A percentile compares a stretch with the other conserved stretches of the same genome.
Conservation (phyloP, 2,888 invertebrate genomes). For the Tyria jacobaeae region DNA sequence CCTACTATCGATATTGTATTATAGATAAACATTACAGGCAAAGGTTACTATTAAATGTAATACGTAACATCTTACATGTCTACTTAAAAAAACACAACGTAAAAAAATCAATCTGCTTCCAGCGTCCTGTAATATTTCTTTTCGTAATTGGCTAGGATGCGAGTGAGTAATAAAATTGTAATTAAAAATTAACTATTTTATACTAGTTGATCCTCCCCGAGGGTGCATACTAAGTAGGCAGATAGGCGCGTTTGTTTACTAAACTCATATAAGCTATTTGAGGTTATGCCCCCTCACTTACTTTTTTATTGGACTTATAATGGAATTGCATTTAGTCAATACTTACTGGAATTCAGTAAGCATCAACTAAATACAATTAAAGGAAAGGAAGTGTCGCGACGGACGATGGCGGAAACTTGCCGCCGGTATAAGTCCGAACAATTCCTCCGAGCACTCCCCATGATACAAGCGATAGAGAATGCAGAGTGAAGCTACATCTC, state of each 20-base stretch:
- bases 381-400: too few species aligned
- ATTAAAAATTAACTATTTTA: constrained; percentile 86
- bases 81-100: constrained; percentile 30
- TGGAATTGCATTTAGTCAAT: constrained; percentile 50
- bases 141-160: constrained; percentile 82
- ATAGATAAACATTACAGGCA: too few species aligned
- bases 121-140: constrained; percentile 72
- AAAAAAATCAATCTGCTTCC: constrained; percentile 63
- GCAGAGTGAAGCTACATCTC: too few species aligned
- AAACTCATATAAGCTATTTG: constrained; percentile 79
- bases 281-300: constrained; percentile 70
- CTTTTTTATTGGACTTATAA: constrained; percentile 59
- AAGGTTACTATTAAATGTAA: not conserved
- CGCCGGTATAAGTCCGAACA: too few species aligned
- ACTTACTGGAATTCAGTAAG: too few species aligned
- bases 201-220: constrained; percentile 73
- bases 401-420: too few species aligned
- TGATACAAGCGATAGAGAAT: too few species aligned
- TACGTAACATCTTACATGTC: too few species aligned
- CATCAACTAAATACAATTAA: too few species aligned
- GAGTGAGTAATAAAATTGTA: constrained; percentile 83
- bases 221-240: constrained; percentile 84
- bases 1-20: too few species aligned
- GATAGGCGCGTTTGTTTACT: constrained; percentile 79
- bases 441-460: too few species aligned